Percentiles rank a stretch among this genome's conserved stretches.
phyloP scores from a whole-genome alignment of 2,797 vertebrate genomes.

The Crocidura indochinensis region DNA sequence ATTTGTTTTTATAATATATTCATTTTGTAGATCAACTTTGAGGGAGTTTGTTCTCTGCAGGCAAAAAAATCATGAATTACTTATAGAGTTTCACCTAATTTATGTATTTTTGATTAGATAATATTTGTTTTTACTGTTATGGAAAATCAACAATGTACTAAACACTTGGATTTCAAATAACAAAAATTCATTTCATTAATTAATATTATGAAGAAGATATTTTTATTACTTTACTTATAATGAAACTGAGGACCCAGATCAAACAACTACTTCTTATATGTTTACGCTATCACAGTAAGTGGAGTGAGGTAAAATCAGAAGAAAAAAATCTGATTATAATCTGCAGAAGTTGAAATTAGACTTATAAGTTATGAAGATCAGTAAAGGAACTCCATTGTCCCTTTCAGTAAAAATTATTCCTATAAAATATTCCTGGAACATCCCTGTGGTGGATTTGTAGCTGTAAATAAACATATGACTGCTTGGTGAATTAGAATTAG shows the following conservation, averaged over 20 bases:
- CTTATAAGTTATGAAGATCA: not conserved
- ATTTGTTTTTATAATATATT: not conserved
- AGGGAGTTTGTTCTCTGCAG: conserved; percentile 1
- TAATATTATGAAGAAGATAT: not conserved
- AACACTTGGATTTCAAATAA: conserved; percentile 25
- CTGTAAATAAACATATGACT: not conserved
- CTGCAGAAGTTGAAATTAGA: conserved; percentile 1
- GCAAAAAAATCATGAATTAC: not conserved
- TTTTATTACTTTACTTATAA: not conserved
- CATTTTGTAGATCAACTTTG: not conserved
- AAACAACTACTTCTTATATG: conserved; percentile 8
- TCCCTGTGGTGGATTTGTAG: not conserved
- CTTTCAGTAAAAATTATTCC: conserved; percentile 35
- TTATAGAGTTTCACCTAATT: not conserved
- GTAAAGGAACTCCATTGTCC: not conserved
- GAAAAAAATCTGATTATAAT: not conserved
- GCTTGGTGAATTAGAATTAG: conserved; percentile 11
- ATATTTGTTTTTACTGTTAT: conserved; percentile 10
- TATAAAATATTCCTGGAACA: not conserved
- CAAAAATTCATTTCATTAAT: not conserved
- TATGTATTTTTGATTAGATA: not conserved
- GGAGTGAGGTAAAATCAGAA: conserved; percentile 45
- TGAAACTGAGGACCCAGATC: not conserved
- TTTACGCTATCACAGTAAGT: not conserved
- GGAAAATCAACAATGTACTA: not conserved